These are phyloP conservation scores for Blastobasis adustella DNA, from an alignment of 2,888 invertebrate species.

Conservation along the genomic window DNA sequence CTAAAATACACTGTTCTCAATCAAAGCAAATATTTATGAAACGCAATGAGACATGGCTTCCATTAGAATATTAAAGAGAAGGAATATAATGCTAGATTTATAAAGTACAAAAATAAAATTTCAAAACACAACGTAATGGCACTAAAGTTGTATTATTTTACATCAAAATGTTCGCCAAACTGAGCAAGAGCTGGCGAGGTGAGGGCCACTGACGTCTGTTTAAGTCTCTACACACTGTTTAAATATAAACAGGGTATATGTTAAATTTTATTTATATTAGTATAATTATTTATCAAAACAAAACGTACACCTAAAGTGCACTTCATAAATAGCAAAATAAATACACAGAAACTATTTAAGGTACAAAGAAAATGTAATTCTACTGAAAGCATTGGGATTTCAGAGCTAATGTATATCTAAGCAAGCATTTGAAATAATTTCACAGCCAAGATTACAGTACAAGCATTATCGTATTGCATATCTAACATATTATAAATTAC, in stretches of 20 bases:
- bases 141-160: slow-evolving; percentile 11
- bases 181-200: no score
- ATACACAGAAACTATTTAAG: no score
- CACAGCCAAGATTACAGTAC: neutral
- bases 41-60: no score
- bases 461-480: neutral
- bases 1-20: slow-evolving; percentile 6
- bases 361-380: neutral
- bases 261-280: no score
- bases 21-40: slow-evolving; percentile 12
- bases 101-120: slow-evolving; percentile 37
- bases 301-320: no score
- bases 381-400: slow-evolving; percentile 1
- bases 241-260: neutral
- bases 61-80: slow-evolving; percentile 2
- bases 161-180: no score
- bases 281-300: no score
- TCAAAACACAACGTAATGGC: slow-evolving; percentile 37
- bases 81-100: slow-evolving; percentile 29
- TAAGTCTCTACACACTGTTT: neutral
- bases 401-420: neutral
- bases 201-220: no score
- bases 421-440: slow-evolving; percentile 1
- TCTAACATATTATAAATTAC: no score
- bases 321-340: no score